These are phyloP conservation scores for Orthonyx spaldingii DNA, from an alignment of 2,113 vertebrate species.

Conservation along the genomic window DNA sequence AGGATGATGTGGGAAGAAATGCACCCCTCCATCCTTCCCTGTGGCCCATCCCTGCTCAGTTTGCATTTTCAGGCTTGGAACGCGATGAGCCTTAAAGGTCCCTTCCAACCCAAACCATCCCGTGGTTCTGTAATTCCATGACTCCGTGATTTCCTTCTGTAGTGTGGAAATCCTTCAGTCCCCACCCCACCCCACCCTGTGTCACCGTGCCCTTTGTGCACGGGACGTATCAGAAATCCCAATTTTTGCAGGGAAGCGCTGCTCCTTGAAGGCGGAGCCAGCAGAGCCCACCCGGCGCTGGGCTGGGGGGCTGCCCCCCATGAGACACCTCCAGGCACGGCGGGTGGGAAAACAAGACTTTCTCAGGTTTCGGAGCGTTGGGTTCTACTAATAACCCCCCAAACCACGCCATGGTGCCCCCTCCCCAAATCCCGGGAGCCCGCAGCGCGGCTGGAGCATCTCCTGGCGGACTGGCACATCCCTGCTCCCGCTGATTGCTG, in stretches of 20 bases:
- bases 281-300: background rate
- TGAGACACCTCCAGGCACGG: no score
- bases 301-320: background rate
- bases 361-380: slow-evolving; percentile 52
- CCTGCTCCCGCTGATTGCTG: slow-evolving; percentile 64
- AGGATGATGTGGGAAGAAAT: background rate
- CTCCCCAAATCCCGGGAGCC: slow-evolving; percentile 43
- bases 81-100: background rate
- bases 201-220: fast-evolving
- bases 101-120: background rate
- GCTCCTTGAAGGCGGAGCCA: background rate
- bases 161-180: background rate
- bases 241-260: background rate
- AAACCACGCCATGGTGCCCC: no score
- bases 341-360: slow-evolving; percentile 23
- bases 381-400: slow-evolving; percentile 54
- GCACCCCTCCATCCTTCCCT: fast-evolving
- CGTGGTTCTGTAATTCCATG: background rate
- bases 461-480: slow-evolving; percentile 26
- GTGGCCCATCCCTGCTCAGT: fast-evolving
- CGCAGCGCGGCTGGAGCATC: slow-evolving; percentile 74
- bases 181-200: background rate
- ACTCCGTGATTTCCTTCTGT: background rate
- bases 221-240: background rate
- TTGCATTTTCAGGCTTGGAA: background rate